Percentiles rank a stretch among this genome's conserved stretches.
These are phyloP conservation scores for Dolichoris vasculosae DNA, from an alignment of 1,140 invertebrate genomes.

Conservation along the genomic window DNA sequence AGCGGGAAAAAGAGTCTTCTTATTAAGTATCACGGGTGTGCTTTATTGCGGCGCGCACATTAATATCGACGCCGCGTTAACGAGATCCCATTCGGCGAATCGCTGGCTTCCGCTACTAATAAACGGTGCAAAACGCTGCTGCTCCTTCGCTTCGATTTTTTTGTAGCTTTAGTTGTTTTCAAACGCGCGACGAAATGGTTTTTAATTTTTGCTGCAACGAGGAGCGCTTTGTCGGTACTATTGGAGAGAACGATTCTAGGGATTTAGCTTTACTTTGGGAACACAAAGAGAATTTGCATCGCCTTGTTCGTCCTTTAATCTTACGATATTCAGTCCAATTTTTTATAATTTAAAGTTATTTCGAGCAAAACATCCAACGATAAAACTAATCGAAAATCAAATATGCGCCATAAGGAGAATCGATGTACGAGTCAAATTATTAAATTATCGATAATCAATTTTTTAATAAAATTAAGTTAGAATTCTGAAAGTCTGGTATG, in stretches of 20 bases:
- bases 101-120: neutral
- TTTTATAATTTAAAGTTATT: no score
- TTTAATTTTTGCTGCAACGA: no score
- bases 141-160: neutral
- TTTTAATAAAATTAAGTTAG: no score
- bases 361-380: no score
- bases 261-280: neutral
- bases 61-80: conserved; percentile 35
- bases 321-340: no score
- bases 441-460: no score
- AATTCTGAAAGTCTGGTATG: no score
- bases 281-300: no score
- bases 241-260: neutral
- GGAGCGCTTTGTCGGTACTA: neutral
- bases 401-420: no score
- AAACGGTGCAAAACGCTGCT: neutral
- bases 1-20: neutral
- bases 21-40: conserved; percentile 6
- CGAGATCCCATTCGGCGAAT: conserved; percentile 4
- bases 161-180: neutral
- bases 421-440: no score
- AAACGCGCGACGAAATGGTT: neutral
- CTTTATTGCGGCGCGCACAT: neutral
- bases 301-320: no score
- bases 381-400: no score